Conservation (phyloP, 2,113 vertebrate species). For the Merops nubicus region DNA sequence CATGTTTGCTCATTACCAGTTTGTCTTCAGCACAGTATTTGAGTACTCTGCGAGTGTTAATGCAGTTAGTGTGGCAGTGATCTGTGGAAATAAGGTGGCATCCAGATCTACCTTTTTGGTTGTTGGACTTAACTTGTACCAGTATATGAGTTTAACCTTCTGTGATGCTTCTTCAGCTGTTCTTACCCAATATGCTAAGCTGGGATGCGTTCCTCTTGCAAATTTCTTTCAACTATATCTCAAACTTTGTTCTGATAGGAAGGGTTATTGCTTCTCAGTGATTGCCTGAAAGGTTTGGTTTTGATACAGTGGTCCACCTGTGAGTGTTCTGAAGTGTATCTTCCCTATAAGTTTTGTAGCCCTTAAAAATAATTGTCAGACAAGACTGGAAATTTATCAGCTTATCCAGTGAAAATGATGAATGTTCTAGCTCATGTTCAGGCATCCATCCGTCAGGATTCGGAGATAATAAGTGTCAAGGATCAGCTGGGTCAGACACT, state of each 20-base stretch:
- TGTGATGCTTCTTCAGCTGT: not conserved
- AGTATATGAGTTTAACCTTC: not conserved
- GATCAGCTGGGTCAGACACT: not conserved
- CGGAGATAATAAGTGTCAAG: not conserved
- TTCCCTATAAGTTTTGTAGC: not conserved
- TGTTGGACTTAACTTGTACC: not conserved
- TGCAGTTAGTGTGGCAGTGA: not conserved
- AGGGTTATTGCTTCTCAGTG: not conserved
- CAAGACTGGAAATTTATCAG: not conserved
- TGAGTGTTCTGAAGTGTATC: not conserved
- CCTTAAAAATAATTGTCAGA: not conserved
- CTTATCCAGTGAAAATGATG: not conserved
- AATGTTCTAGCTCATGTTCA: not conserved
- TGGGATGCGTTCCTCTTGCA: not conserved
- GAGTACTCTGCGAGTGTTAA: not conserved
- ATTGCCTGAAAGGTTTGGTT: not conserved
- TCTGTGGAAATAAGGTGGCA: not conserved
- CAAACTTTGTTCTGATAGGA: not conserved
- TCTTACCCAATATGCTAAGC: not conserved
- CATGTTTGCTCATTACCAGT: not conserved
- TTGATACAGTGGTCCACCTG: not conserved
- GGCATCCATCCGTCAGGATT: not conserved
- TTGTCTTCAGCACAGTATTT: not conserved
- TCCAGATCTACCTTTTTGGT: not conserved
- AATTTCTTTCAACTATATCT: not conserved